Evolutionary conservation across 2,888 invertebrate genomes (phyloP).

Genomic region (Hirtodrosophila confusa): DNA sequence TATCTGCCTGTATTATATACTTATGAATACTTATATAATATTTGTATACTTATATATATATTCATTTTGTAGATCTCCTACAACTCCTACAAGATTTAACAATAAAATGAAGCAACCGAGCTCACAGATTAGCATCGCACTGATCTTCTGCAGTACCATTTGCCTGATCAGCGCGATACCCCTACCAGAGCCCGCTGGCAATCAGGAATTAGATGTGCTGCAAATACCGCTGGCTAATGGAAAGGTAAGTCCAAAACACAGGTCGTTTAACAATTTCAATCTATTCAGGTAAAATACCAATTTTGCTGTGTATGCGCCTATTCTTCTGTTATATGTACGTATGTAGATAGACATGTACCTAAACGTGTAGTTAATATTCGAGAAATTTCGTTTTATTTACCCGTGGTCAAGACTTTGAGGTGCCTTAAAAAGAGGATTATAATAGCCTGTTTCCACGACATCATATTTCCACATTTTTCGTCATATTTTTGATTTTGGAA

Average conservation of each 20-base stretch:
- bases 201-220: conserved; percentile 83
- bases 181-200: conserved; percentile 74
- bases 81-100: conserved; percentile 13
- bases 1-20: too few relatives aligned
- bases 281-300: too few relatives aligned
- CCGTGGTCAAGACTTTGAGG: too few relatives aligned
- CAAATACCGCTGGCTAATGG: conserved; percentile 84
- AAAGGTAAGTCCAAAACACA: conserved; percentile 80
- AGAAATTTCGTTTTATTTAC: too few relatives aligned
- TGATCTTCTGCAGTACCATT: conserved; percentile 69
- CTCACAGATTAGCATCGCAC: conserved; percentile 60
- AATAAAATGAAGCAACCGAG: conserved; percentile 57
- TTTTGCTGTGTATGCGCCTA: too few relatives aligned
- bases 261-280: neutral
- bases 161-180: conserved; percentile 80
- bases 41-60: neutral
- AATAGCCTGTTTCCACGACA: too few relatives aligned
- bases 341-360: too few relatives aligned
- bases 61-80: conserved; percentile 18
- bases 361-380: too few relatives aligned
- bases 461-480: too few relatives aligned
- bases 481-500: too few relatives aligned
- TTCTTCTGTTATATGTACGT: too few relatives aligned
- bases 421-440: too few relatives aligned
- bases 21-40: neutral